These are phyloP conservation scores for Limosa lapponica DNA, from an alignment of 2,797 vertebrate genomes.

Conservation along the genomic window DNA sequence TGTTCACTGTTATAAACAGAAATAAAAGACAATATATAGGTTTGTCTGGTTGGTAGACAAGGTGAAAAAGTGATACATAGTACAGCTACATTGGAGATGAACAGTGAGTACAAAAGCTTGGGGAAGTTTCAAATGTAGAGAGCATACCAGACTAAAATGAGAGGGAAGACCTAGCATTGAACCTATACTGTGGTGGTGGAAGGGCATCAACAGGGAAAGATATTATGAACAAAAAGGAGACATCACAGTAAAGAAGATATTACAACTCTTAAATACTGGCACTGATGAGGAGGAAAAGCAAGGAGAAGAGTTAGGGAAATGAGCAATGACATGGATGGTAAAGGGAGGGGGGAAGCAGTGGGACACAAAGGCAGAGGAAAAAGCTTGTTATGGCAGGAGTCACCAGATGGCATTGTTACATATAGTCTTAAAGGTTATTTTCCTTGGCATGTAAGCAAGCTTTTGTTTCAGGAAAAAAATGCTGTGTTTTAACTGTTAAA, in stretches of 20 bases:
- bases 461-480: background rate
- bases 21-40: background rate
- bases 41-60: background rate
- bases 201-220: background rate
- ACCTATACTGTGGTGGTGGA: background rate
- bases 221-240: background rate
- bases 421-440: slow-evolving; percentile 18
- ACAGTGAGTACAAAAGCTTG: background rate
- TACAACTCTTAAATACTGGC: background rate
- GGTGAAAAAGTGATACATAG: background rate
- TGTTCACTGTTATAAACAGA: background rate
- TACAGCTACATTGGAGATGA: background rate
- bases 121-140: background rate
- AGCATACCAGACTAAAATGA: background rate
- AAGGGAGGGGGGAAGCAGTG: background rate
- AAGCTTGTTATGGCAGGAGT: slow-evolving; percentile 10
- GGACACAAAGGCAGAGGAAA: background rate
- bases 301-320: background rate
- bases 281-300: background rate
- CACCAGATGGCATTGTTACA: slow-evolving; percentile 52
- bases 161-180: background rate
- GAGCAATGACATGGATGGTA: background rate
- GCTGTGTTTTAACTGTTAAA: background rate
- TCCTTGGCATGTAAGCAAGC: background rate
- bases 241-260: background rate